Evolutionary conservation across 2,113 vertebrate genomes (phyloP).

Genomic region (Nipponia nippon): DNA sequence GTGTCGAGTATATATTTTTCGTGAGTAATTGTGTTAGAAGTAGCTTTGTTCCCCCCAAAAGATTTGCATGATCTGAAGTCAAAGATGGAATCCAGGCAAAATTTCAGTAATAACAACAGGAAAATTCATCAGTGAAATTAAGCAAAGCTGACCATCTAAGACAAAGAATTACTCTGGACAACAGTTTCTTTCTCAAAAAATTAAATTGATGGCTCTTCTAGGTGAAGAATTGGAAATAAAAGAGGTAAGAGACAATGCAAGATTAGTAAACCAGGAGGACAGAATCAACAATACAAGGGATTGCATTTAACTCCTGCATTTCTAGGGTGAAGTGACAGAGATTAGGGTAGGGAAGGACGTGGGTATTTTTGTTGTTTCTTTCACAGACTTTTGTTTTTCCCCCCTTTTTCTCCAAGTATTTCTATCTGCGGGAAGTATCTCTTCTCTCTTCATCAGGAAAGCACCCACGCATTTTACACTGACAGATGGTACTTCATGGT

Average conservation of each 20-base stretch:
- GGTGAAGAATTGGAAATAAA: not conserved
- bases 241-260: not conserved
- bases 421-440: conserved; percentile 1
- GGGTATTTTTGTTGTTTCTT: not conserved
- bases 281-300: not conserved
- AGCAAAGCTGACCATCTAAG: not conserved
- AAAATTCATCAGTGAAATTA: not conserved
- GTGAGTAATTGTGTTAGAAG: not conserved
- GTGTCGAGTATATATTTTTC: not conserved
- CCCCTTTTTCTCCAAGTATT: not conserved
- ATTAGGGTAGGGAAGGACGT: not conserved
- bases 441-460: not conserved
- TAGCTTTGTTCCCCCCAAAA: not conserved
- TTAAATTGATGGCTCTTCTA: not conserved
- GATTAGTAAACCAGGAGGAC: not conserved
- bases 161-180: not conserved
- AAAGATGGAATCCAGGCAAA: not conserved
- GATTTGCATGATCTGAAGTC: not conserved
- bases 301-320: not conserved
- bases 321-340: not conserved
- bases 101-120: not conserved
- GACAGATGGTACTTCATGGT: conserved; percentile 32
- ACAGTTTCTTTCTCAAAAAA: not conserved
- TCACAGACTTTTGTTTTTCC: not conserved
- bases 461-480: not conserved